Base-by-base conservation (phyloP, 2,888 invertebrate species). In the Dryadula phaetusa region DNA sequence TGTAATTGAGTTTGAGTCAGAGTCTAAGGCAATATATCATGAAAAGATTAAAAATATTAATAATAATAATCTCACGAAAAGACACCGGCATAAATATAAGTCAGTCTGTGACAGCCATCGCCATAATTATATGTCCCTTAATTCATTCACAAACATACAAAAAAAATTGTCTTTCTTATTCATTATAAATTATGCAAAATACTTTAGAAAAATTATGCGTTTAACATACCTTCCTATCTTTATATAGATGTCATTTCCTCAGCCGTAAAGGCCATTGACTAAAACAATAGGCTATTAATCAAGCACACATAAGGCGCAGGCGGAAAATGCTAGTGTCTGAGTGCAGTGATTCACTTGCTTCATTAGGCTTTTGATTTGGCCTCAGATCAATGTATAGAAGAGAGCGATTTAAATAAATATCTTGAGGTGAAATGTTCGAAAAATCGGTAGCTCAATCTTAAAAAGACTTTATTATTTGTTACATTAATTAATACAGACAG, bases 211-310 rank as follows among this genome's bases (percentile, higher is more conserved):
- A 25, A 25, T 25, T 60, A 28, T 44, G 18, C 44, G 44, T 44
- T 44, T 42, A 12, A 44, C 44, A 44, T 44, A 60, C 28, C 40
- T 44, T 16, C 28, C 44, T 25, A 28, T 18, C n/a, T n/a, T 28
- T 44, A 16, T 44, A 58, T 37, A 56, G 16, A 62, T 28, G 40
- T 37, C 47, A 68, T 64, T 68, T 70, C 72, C 72, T 68, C 62
- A 28, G 44, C 66, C 62, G 25, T 64, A 68, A 73, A 70, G 73
- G 66, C 67, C 64, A 54, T 65, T 56, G 54, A 69, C 69, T 62
- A 54, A 65, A 70, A 76, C 75, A 76, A 76, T 75, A 66, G 64
- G 58, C 73, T 66, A 73, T 76, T 74, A 74, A 74, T 74, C 70
- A 72, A 22, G 18, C 37, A 44, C 69, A 56, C 64, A 63, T 46